These are phyloP conservation scores for Eulemur rufifrons DNA, from an alignment of 2,113 vertebrate genomes.

Conservation along the genomic window DNA sequence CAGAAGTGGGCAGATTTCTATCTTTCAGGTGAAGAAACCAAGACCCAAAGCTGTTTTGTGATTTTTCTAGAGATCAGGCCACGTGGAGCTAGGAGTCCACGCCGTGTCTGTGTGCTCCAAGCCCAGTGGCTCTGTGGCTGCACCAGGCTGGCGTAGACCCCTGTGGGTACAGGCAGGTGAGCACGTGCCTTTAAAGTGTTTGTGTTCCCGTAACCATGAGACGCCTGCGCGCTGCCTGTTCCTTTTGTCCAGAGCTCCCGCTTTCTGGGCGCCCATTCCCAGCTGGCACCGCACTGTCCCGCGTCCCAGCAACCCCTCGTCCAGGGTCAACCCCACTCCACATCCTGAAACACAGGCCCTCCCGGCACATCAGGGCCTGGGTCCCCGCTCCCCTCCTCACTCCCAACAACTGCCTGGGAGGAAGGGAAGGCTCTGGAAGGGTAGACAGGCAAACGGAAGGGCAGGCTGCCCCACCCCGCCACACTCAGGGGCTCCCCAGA, in stretches of 20 bases:
- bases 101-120: not conserved
- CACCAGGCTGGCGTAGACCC: not conserved
- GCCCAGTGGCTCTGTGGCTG: not conserved
- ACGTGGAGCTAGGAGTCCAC: not conserved
- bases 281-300: not conserved
- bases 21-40: not conserved
- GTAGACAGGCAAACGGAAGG: not conserved
- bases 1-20: not conserved
- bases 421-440: not conserved
- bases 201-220: not conserved
- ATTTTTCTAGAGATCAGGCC: not conserved
- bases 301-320: not conserved
- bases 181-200: accelerated
- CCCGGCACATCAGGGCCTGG: not conserved
- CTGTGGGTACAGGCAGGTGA: not conserved
- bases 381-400: not conserved
- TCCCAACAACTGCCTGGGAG: not conserved
- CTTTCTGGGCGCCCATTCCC: not conserved
- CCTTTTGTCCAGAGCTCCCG: not conserved
- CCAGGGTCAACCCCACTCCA: no score
- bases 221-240: not conserved
- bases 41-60: not conserved
- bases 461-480: not conserved
- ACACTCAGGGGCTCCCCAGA: not conserved
- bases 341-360: not conserved